Percentiles rank a stretch among this genome's conserved stretches.
Conservation (phyloP, 2,797 vertebrate genomes). For the Lemur catta region DNA sequence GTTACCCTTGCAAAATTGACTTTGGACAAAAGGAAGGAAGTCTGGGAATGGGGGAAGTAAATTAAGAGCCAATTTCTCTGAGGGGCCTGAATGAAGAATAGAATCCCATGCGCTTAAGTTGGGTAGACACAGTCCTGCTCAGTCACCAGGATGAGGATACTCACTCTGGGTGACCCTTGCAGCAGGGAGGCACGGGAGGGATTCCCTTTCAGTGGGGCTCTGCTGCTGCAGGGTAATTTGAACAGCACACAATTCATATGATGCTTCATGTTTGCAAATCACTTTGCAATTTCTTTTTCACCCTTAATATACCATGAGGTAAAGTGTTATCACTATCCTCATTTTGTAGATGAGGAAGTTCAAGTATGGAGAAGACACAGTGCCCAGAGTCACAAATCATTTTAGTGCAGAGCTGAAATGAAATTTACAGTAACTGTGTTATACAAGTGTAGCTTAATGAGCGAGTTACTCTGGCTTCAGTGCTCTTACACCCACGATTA, state of each 20-base stretch:
- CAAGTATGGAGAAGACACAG: constrained; percentile 70
- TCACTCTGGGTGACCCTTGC: not conserved
- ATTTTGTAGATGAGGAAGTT: constrained; percentile 59
- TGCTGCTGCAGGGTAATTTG: not conserved
- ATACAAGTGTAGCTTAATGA: not conserved
- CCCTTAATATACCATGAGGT: constrained; percentile 58
- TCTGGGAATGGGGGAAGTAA: not conserved
- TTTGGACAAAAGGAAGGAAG: not conserved
- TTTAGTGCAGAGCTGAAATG: not conserved
- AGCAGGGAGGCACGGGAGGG: not conserved
- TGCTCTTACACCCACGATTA: not conserved
- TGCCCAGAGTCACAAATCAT: constrained; percentile 49
- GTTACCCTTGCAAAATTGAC: not conserved
- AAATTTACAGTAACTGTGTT: not conserved
- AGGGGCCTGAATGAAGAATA: not conserved
- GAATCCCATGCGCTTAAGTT: not conserved
- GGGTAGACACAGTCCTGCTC: not conserved
- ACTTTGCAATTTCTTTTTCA: constrained; percentile 30
- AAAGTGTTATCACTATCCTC: constrained; percentile 63
- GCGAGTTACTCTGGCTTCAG: constrained; percentile 23
- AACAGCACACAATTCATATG: not conserved
- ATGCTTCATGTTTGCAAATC: constrained; percentile 29
- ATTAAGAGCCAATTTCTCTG: not conserved
- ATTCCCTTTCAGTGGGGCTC: not conserved
- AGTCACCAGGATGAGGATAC: not conserved